Evolutionary conservation across 1,140 invertebrate genomes (phyloP).

Genomic region (Protaetia brevitarsis): DNA sequence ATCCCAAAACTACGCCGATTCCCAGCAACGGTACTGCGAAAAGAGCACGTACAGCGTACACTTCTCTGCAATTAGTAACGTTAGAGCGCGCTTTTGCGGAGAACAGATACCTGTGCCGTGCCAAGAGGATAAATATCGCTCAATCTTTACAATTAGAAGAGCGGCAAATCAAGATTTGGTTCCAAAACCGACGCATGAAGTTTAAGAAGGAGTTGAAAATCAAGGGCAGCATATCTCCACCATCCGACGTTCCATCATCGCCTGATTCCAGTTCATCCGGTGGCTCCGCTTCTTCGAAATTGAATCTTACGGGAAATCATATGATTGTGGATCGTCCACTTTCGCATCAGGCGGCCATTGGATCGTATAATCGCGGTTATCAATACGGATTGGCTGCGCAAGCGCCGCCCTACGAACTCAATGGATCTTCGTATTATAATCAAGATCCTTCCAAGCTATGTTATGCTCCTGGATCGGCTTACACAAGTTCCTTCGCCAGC

Average conservation of each 20-base stretch:
- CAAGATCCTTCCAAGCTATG: neutral
- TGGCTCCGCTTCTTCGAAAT: neutral
- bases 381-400: neutral
- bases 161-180: conserved; percentile 91
- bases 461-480: neutral
- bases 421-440: neutral
- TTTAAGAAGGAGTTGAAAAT: conserved; percentile 55
- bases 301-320: conserved; percentile 4
- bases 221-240: conserved; percentile 14
- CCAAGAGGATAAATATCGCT: conserved; percentile 76
- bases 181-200: conserved; percentile 66
- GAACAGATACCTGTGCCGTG: conserved; percentile 75
- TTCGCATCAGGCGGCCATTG: conserved; percentile 11
- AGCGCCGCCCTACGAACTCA: neutral
- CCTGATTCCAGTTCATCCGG: neutral
- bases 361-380: neutral
- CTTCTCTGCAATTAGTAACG: conserved; percentile 74
- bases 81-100: conserved; percentile 78
- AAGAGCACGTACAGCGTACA: conserved; percentile 71
- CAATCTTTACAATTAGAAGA: conserved; percentile 69
- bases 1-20: neutral
- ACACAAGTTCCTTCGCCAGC: neutral
- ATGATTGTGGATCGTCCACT: conserved; percentile 16
- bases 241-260: neutral
- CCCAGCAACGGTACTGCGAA: conserved; percentile 27